phyloP scores from a whole-genome alignment of 1,140 invertebrate genomes.

The Kradibia gibbosae region DNA sequence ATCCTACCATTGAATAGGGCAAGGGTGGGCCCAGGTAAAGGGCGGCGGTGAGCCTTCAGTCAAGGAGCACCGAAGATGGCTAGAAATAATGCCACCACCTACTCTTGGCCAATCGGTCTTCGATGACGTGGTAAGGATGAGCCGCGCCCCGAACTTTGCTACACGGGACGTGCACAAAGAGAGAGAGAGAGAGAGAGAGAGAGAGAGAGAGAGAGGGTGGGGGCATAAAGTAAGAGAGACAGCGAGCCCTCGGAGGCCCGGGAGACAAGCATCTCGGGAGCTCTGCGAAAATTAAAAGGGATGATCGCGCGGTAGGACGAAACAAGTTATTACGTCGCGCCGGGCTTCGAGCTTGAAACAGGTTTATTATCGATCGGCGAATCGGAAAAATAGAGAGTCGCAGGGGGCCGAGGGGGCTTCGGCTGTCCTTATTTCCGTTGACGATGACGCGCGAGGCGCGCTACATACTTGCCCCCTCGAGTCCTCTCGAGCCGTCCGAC shows the following conservation, averaged over 20 bases:
- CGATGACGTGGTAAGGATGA: no score
- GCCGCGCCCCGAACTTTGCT: neutral
- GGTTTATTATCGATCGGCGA: constrained; percentile 26
- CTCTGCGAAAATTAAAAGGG: constrained; percentile 18
- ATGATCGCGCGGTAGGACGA: neutral
- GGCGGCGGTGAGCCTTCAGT: neutral
- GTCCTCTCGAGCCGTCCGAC: no score
- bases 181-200: no score
- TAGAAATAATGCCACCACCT: neutral
- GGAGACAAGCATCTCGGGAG: neutral
- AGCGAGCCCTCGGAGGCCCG: neutral
- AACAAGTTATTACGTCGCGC: constrained; percentile 20
- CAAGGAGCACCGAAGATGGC: neutral
- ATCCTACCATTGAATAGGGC: neutral
- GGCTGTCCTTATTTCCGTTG: neutral
- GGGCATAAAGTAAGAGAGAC: no score
- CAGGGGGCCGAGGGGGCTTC: neutral
- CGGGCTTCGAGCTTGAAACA: neutral
- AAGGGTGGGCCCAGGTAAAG: neutral
- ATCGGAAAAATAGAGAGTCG: neutral
- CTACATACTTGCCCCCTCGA: neutral
- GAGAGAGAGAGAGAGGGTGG: no score
- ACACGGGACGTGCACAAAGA: no score
- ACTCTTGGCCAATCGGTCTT: no score
- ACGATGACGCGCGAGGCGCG: neutral